Conservation (phyloP, 2,797 vertebrate genomes). For the Propithecus deckenii region DNA sequence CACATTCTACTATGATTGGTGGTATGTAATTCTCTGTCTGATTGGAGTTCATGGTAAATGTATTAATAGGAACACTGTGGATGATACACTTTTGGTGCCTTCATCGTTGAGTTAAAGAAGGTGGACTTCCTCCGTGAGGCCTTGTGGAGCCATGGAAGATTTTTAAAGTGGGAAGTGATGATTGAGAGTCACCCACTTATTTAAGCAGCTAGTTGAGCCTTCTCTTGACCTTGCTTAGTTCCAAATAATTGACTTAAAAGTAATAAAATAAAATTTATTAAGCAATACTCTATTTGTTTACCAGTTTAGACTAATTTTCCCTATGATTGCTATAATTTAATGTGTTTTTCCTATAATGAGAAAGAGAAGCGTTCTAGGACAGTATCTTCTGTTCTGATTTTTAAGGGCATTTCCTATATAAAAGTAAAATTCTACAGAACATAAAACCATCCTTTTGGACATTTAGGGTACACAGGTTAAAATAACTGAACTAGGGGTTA, state of each 20-base stretch:
- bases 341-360: background rate
- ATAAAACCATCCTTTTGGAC: background rate
- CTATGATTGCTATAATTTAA: background rate
- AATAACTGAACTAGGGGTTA: background rate
- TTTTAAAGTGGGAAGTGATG: background rate
- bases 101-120: background rate
- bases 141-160: background rate
- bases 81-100: background rate
- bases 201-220: background rate
- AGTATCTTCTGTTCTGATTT: background rate
- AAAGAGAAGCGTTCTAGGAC: background rate
- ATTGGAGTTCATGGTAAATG: background rate
- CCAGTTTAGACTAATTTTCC: background rate
- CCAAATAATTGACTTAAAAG: background rate
- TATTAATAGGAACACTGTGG: no score
- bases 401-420: background rate
- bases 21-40: background rate
- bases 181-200: background rate
- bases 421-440: background rate
- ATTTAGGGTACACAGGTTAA: background rate
- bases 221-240: background rate
- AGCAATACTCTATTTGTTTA: background rate
- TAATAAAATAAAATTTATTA: background rate
- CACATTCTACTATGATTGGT: background rate
- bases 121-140: background rate